These are phyloP conservation scores for Misgurnus mizolepis DNA, from an alignment of 2,113 vertebrate species.

Conservation along the genomic window DNA sequence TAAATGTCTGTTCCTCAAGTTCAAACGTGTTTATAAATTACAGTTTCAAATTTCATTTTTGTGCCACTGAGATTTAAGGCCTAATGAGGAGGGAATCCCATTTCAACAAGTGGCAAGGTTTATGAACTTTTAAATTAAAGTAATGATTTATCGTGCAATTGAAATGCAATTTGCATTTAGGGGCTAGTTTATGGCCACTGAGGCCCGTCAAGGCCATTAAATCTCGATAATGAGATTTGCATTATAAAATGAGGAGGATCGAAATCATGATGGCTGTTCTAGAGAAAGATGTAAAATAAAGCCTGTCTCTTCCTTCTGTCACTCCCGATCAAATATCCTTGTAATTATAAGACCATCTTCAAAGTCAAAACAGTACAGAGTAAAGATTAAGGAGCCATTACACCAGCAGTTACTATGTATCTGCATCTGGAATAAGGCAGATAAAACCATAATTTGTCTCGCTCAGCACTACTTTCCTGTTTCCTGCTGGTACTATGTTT, in stretches of 20 bases:
- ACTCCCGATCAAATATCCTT: constrained; percentile 25
- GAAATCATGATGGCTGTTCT: constrained; percentile 36
- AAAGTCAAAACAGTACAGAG: constrained; percentile 13
- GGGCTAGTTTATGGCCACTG: constrained; percentile 53
- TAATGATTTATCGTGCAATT: constrained; percentile 54
- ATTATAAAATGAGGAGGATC: constrained; percentile 54
- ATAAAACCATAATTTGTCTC: constrained; percentile 7
- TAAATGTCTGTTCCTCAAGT: neutral
- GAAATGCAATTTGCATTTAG: constrained; percentile 54
- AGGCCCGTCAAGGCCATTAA: constrained; percentile 50
- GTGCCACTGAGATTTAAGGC: constrained; percentile 3
- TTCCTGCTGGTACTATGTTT: neutral
- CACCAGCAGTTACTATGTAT: constrained; percentile 1
- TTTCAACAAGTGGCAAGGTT: constrained; percentile 55
- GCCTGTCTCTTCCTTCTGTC: neutral
- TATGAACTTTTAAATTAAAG: constrained; percentile 51
- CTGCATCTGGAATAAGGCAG: neutral
- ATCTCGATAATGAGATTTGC: constrained; percentile 58
- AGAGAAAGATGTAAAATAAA: constrained; percentile 36
- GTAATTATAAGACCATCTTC: constrained; percentile 21
- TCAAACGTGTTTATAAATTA: constrained; percentile 15
- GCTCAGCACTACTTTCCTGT: neutral
- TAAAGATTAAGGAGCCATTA: constrained; percentile 32
- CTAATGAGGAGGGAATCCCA: constrained; percentile 34
- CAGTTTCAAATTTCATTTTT: neutral